Conservation (phyloP, 2,113 vertebrate genomes). For the Actenoides lindsayi region DNA sequence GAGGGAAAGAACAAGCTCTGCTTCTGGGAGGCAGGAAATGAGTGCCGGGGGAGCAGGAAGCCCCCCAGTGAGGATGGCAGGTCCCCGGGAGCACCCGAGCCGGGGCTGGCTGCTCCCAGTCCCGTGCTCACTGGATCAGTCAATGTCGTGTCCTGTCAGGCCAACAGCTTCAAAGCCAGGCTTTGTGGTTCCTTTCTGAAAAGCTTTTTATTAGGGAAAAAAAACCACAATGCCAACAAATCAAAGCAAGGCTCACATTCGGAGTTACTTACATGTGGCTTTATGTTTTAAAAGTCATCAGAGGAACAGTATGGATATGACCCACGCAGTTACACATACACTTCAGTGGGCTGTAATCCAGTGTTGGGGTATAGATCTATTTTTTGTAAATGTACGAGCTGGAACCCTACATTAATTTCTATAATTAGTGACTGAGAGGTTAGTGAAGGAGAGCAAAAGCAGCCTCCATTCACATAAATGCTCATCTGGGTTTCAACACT, state of each 20-base stretch:
- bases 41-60: neutral
- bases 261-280: neutral
- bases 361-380: neutral
- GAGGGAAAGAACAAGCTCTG: neutral
- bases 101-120: neutral
- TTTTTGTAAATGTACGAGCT: neutral
- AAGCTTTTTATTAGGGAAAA: neutral
- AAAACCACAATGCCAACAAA: neutral
- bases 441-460: neutral
- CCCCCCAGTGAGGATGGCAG: neutral
- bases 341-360: neutral
- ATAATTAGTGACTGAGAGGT: neutral
- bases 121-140: fast-evolving
- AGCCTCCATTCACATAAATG: neutral
- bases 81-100: neutral
- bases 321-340: neutral
- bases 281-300: neutral
- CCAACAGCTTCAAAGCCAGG: neutral
- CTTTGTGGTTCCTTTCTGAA: neutral
- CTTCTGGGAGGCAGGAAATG: neutral
- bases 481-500: neutral
- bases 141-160: fast-evolving
- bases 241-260: neutral
- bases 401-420: neutral
- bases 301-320: neutral